These are phyloP conservation scores for Albula goreensis DNA, from an alignment of 2,113 vertebrate species.

Conservation along the genomic window DNA sequence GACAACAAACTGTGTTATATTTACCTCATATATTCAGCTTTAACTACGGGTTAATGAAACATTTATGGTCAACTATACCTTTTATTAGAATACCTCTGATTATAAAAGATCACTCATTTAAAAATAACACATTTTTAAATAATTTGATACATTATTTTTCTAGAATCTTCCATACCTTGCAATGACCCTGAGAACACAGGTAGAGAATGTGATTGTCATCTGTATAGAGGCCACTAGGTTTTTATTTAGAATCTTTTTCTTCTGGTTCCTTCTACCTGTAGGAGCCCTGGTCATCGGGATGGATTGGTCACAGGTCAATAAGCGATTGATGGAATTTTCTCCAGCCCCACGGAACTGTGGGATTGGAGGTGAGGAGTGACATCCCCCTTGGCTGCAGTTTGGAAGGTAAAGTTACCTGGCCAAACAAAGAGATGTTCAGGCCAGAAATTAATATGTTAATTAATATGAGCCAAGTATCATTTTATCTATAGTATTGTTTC, in stretches of 20 bases:
- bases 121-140: not conserved
- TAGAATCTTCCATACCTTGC: not conserved
- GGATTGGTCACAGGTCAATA: constrained; percentile 54
- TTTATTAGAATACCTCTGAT: not conserved
- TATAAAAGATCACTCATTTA: not conserved
- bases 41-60: not conserved
- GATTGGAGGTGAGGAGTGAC: constrained; percentile 18
- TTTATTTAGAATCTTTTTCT: constrained; percentile 41
- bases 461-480: too few species aligned
- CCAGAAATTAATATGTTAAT: too few species aligned
- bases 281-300: constrained; percentile 43
- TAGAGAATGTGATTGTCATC: not conserved
- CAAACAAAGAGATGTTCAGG: too few species aligned
- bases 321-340: constrained; percentile 45
- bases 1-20: not conserved
- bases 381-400: not conserved
- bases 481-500: too few species aligned
- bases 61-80: not conserved
- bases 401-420: too few species aligned
- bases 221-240: not conserved
- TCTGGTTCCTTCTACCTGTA: constrained; percentile 40
- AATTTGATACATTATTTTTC: not conserved
- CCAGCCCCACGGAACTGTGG: constrained; percentile 38
- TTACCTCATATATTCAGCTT: not conserved
- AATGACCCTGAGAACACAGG: not conserved